These are phyloP conservation scores for Canis aureus DNA, from an alignment of 2,113 vertebrate genomes.

Conservation along the genomic window DNA sequence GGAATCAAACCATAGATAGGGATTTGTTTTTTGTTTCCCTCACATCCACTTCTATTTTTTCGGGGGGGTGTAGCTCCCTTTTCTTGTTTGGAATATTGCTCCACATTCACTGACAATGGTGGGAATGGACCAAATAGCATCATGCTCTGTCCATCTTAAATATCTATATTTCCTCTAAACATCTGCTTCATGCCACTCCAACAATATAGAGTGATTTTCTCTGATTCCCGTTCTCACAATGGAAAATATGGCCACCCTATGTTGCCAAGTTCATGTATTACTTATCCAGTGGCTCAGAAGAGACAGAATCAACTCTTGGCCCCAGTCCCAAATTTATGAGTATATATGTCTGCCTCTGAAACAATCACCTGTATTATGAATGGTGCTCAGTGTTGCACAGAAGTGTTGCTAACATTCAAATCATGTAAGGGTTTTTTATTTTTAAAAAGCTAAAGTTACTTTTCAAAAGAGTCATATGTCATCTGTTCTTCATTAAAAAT, in stretches of 20 bases:
- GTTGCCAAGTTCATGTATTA: background rate
- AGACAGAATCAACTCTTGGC: background rate
- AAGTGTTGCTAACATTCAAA: background rate
- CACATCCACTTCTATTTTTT: background rate
- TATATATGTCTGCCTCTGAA: background rate
- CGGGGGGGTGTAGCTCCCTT: background rate
- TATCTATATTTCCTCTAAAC: background rate
- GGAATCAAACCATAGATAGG: background rate
- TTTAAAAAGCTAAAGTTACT: background rate
- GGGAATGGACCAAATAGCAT: background rate
- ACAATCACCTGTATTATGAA: background rate
- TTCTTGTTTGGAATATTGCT: slow-evolving; percentile 5
- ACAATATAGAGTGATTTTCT: background rate
- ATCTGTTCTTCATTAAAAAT: background rate
- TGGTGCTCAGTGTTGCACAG: background rate
- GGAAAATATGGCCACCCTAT: background rate
- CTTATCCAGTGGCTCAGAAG: background rate
- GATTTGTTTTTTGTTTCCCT: background rate
- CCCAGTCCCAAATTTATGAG: background rate
- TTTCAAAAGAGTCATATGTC: background rate
- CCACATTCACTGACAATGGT: background rate
- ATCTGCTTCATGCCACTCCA: background rate
- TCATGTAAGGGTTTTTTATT: background rate
- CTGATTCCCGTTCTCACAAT: background rate
- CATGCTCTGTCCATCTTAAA: background rate